phyloP scores from a whole-genome alignment of 2,797 vertebrate species.

The Synaphobranchus kaupii region DNA sequence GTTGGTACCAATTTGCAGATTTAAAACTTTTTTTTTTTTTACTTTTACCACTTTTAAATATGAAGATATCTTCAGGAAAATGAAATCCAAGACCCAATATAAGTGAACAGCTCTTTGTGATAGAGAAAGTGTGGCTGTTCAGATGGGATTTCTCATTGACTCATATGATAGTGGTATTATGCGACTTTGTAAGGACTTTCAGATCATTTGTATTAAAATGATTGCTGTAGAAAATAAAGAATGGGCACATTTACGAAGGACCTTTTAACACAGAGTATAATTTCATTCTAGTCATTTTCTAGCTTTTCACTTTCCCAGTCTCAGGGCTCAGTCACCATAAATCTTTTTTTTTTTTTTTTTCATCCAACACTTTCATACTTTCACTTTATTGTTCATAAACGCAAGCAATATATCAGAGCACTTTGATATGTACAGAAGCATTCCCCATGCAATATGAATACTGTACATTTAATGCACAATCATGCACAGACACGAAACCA shows the following conservation, averaged over 20 bases:
- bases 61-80: not conserved
- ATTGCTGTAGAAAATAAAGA: conserved; percentile 16
- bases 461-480: conserved; percentile 3
- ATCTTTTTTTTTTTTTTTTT: not conserved
- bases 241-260: not conserved
- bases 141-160: conserved; percentile 18
- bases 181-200: not conserved
- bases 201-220: conserved; percentile 10
- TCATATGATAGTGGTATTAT: conserved; percentile 15
- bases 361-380: not conserved
- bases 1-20: conserved; percentile 1
- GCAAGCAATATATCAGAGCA: not conserved
- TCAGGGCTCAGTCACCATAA: not conserved
- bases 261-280: conserved; percentile 4
- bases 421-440: not conserved
- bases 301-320: conserved; percentile 7
- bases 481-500: not conserved
- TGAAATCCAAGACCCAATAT: not conserved
- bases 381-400: not conserved
- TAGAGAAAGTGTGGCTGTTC: not conserved
- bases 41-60: not conserved
- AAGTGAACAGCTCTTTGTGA: not conserved
- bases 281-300: conserved; percentile 11
- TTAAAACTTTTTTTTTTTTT: not conserved
- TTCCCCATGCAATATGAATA: not conserved